Evolutionary conservation across 2,888 invertebrate species (phyloP).

Genomic region (Molorchus minor): DNA sequence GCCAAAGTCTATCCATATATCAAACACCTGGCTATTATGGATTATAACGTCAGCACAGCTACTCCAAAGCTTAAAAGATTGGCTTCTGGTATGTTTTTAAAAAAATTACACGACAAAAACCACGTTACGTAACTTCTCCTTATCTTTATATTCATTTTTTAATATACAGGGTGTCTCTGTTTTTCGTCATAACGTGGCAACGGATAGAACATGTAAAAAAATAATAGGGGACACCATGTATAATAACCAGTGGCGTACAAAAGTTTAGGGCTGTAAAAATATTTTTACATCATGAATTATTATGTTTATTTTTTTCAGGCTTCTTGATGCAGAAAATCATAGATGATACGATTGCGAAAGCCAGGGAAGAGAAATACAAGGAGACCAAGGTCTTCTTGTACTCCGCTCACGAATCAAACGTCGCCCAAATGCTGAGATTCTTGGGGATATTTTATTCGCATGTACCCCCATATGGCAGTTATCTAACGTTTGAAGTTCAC

Average conservation of each 20-base stretch:
- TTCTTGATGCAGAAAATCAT: conserved; percentile 54
- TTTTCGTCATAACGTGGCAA: too few relatives aligned
- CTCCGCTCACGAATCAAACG: conserved; percentile 56
- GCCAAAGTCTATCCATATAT: conserved; percentile 56
- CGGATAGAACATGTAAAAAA: too few relatives aligned
- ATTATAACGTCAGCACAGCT: conserved; percentile 58
- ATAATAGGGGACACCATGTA: too few relatives aligned
- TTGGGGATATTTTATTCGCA: conserved; percentile 47
- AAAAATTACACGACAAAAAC: not conserved
- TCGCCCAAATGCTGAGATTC: conserved; percentile 50
- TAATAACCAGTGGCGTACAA: too few relatives aligned
- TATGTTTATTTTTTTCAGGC: conserved; percentile 46
- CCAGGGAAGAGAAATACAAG: conserved; percentile 37
- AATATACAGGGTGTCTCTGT: too few relatives aligned
- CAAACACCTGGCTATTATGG: conserved; percentile 53
- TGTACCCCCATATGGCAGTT: conserved; percentile 53
- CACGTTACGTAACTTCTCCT: not conserved
- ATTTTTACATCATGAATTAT: not conserved
- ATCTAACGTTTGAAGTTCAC: conserved; percentile 53
- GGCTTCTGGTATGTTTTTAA: conserved; percentile 37
- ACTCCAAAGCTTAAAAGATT: conserved; percentile 41
- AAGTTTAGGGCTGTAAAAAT: too few relatives aligned
- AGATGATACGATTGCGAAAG: conserved; percentile 48
- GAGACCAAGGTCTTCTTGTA: conserved; percentile 54
- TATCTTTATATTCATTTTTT: too few relatives aligned